phyloP scores from a whole-genome alignment of 2,113 vertebrate species.

The Clarias gariepinus region DNA sequence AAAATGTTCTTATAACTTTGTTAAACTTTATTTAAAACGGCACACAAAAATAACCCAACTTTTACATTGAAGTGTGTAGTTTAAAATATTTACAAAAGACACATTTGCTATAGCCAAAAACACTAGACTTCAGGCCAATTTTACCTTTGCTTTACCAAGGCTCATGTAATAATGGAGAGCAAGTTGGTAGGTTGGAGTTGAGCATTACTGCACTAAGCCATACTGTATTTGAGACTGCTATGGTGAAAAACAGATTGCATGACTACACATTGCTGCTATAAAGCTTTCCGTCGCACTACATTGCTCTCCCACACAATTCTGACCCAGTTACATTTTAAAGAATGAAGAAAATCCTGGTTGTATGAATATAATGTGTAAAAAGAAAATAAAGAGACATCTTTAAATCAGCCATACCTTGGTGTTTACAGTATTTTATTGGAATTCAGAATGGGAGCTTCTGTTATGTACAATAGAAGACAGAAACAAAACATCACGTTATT shows the following conservation, averaged over 20 bases:
- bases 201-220: background rate
- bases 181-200: background rate
- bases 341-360: background rate
- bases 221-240: background rate
- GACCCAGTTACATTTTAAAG: background rate
- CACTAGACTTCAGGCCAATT: background rate
- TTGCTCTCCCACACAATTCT: background rate
- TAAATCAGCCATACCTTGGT: background rate
- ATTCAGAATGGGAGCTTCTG: slow-evolving; percentile 67
- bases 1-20: background rate
- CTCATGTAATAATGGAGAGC: background rate
- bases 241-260: background rate
- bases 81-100: background rate
- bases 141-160: background rate
- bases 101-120: background rate
- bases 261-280: background rate
- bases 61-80: no score
- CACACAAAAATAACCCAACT: no score
- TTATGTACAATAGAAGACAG: slow-evolving; percentile 76
- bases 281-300: background rate
- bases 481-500: slow-evolving; percentile 69
- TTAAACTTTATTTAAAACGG: background rate
- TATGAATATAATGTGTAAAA: background rate
- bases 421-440: slow-evolving; percentile 64
- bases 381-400: background rate